These are phyloP conservation scores for Quadriops clusia DNA, from an alignment of 2,888 invertebrate species.

Conservation along the genomic window DNA sequence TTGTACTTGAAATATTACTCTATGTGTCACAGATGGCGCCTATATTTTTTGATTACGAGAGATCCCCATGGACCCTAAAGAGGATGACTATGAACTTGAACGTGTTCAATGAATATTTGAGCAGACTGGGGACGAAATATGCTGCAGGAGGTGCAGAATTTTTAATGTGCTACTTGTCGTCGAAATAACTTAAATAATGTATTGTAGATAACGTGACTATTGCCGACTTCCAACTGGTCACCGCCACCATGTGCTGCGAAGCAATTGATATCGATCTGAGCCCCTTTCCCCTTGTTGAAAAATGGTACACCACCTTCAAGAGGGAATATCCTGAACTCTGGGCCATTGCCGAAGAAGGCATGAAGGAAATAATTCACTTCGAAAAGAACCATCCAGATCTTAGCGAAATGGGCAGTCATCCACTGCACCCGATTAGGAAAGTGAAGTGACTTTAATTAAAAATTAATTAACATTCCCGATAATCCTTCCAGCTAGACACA, in stretches of 20 bases:
- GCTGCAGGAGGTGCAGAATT: constrained; percentile 45
- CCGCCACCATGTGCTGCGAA: constrained; percentile 62
- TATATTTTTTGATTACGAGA: constrained; percentile 63
- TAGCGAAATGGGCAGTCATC: constrained; percentile 56
- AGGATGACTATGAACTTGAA: constrained; percentile 54
- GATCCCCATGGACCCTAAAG: constrained; percentile 54
- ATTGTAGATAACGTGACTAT: constrained; percentile 53
- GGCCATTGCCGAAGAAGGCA: constrained; percentile 54
- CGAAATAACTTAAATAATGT: no score
- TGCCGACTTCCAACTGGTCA: constrained; percentile 60
- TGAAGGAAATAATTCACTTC: constrained; percentile 56
- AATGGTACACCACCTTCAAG: constrained; percentile 65
- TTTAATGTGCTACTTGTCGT: neutral
- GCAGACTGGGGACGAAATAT: constrained; percentile 47
- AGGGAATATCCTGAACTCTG: constrained; percentile 54
- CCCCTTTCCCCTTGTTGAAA: constrained; percentile 43
- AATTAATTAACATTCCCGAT: constrained; percentile 6
- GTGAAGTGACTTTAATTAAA: no score
- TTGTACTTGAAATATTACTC: no score
- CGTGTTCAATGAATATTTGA: constrained; percentile 55
- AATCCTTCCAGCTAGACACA: constrained; percentile 5
- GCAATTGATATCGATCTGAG: constrained; percentile 54
- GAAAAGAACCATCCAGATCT: constrained; percentile 63
- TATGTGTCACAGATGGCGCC: constrained; percentile 74
- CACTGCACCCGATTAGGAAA: constrained; percentile 59